phyloP scores from a whole-genome alignment of 2,797 vertebrate species.

The Acrossocheilus fasciatus region DNA sequence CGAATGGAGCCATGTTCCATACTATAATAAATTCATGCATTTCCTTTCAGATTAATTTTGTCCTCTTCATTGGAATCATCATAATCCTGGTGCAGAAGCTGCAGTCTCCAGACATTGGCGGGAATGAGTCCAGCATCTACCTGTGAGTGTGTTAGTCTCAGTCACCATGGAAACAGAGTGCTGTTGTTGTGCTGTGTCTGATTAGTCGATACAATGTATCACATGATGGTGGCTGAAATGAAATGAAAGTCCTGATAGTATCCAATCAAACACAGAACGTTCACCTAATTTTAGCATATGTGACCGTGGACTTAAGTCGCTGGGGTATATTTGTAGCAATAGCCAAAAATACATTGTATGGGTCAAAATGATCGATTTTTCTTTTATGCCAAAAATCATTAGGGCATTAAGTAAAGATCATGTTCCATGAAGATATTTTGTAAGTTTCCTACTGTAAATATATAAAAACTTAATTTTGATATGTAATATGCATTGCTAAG shows the following conservation, averaged over 20 bases:
- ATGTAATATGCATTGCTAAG: too few species aligned
- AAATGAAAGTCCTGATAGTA: background rate
- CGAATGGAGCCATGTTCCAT: background rate
- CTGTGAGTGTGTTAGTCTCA: constrained; percentile 85
- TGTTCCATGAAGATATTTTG: too few species aligned
- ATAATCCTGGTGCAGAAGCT: constrained; percentile 98
- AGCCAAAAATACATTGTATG: too few species aligned
- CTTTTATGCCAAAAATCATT: too few species aligned
- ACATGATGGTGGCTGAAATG: constrained; percentile 2
- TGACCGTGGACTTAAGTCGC: too few species aligned
- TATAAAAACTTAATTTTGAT: too few species aligned
- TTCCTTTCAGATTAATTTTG: constrained; percentile 89
- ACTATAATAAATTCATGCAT: background rate
- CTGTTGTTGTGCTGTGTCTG: constrained; percentile 16
- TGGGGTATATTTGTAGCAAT: too few species aligned
- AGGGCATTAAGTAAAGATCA: too few species aligned
- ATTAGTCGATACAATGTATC: constrained; percentile 32
- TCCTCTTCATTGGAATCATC: constrained; percentile 96
- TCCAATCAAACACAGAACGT: background rate
- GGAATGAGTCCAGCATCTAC: constrained; percentile 98
- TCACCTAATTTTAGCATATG: background rate
- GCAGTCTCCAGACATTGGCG: constrained; percentile 96
- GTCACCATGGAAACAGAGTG: constrained; percentile 55
- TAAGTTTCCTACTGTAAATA: too few species aligned
- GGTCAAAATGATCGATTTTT: too few species aligned